Base-by-base conservation (phyloP, 2,113 vertebrate genomes). In the Elachura formosa region DNA sequence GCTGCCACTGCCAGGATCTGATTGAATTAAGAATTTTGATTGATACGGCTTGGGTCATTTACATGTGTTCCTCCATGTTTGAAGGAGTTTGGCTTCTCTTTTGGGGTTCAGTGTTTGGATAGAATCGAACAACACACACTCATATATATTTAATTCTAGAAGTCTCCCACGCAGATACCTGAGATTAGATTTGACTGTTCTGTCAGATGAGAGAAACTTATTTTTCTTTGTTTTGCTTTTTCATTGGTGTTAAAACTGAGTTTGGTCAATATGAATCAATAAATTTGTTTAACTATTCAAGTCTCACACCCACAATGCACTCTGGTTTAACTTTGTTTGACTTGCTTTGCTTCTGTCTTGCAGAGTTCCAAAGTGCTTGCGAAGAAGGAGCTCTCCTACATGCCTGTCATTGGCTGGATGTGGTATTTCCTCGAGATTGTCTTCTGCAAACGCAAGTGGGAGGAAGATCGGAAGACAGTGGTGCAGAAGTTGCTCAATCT, bases 351-450 rank as follows among this genome's bases (percentile, higher is more conserved):
- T 43, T 90, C 62, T 94, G 40, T 63, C 58, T 96, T 97, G 61
- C 96, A 99, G 99, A 99, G 98, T 95, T 99, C 99, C 46, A 99
- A 99, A 94, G 99, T 99, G 18, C 97, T 99, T 82, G 99, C 99
- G 55, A 99, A 99, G 97, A 99, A 99, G 72, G 99, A 99, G 93
- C 96, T 99, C 87, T 97, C 99, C 16, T 99, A 99, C 29, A 97
- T 99, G 54, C 99, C 99, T 4, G 69, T 99, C 40, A 99, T 99
- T 43, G 99, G 99, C 84, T 99, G 99, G 99, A 99, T 99, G 99
- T 99, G 99, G 99, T 99, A 99, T 97, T 99, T 99, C 96, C 97
- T 99, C 14, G 99, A 99, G 97, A 99, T 99, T 20, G 99, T 99
- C 45, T 99, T 99, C 97, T 99, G 99, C 95, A 98, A 99, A 49